Conservation (phyloP, 2,797 vertebrate species). For the Crenichthys baileyi region DNA sequence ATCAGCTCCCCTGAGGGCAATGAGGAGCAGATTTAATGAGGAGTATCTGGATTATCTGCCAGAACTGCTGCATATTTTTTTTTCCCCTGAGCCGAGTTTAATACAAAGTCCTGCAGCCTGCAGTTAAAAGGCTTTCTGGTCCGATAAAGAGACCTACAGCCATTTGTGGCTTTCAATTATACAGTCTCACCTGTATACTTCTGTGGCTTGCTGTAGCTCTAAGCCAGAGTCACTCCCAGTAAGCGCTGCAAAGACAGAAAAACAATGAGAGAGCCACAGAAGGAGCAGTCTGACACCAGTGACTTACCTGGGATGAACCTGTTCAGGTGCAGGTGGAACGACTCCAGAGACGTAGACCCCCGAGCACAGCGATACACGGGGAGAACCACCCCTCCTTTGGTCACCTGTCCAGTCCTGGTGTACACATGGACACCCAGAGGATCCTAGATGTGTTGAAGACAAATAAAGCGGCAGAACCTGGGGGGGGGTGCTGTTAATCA, state of each 20-base stretch:
- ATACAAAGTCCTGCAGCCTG: no score
- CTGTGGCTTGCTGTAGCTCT: not conserved
- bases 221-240: not conserved
- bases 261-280: not conserved
- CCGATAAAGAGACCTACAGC: not conserved
- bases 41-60: no score
- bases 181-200: not conserved
- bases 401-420: not conserved
- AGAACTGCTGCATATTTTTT: not conserved
- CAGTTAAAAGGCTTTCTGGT: no score
- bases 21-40: not conserved
- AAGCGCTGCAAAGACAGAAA: not conserved
- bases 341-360: not conserved
- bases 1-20: not conserved
- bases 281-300: no score
- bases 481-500: not conserved
- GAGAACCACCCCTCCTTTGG: not conserved
- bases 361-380: not conserved
- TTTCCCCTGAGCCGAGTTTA: no score
- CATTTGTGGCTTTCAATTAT: no score
- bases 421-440: not conserved
- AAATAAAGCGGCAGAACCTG: not conserved
- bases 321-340: conserved; percentile 1
- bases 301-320: not conserved
- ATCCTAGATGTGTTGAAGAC: not conserved